phyloP scores from a whole-genome alignment of 2,113 vertebrate genomes.

The Corythoichthys intestinalis region DNA sequence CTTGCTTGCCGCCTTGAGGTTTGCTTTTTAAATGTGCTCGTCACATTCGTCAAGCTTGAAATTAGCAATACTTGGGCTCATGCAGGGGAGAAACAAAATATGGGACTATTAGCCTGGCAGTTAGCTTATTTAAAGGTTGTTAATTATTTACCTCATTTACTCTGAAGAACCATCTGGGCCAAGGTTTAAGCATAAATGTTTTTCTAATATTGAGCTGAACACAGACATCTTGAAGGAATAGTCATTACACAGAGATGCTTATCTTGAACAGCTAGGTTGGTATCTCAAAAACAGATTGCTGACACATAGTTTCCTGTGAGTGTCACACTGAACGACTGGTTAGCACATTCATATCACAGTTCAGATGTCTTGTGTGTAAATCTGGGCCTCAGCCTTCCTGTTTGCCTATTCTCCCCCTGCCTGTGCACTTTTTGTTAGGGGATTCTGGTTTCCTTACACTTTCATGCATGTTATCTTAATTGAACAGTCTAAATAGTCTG shows the following conservation, averaged over 20 bases:
- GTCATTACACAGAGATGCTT: slow-evolving; percentile 11
- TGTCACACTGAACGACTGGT: not conserved
- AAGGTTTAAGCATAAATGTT: slow-evolving; percentile 46
- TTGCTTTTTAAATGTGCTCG: slow-evolving; percentile 25
- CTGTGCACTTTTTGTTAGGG: not conserved
- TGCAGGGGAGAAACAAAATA: slow-evolving; percentile 62
- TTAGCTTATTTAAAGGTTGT: slow-evolving; percentile 56
- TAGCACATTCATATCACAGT: not conserved
- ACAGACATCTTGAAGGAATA: slow-evolving; percentile 20
- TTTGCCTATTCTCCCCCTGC: not conserved
- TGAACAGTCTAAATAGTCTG: not conserved
- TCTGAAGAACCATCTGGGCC: slow-evolving; percentile 30
- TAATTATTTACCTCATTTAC: slow-evolving; percentile 64
- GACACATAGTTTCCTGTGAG: slow-evolving; percentile 24
- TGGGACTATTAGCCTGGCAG: slow-evolving; percentile 47
- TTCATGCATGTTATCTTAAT: not conserved
- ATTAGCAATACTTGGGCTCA: slow-evolving; percentile 27
- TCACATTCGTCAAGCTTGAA: slow-evolving; percentile 15
- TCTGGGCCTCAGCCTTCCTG: not conserved
- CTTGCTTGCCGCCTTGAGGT: slow-evolving; percentile 5
- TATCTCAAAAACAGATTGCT: slow-evolving; percentile 16
- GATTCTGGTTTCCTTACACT: not conserved
- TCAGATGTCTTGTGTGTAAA: not conserved
- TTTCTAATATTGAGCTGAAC: slow-evolving; percentile 27
- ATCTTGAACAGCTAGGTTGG: not conserved